Base-by-base conservation (phyloP, 2,888 invertebrate species). In the Thalpophila matura region DNA sequence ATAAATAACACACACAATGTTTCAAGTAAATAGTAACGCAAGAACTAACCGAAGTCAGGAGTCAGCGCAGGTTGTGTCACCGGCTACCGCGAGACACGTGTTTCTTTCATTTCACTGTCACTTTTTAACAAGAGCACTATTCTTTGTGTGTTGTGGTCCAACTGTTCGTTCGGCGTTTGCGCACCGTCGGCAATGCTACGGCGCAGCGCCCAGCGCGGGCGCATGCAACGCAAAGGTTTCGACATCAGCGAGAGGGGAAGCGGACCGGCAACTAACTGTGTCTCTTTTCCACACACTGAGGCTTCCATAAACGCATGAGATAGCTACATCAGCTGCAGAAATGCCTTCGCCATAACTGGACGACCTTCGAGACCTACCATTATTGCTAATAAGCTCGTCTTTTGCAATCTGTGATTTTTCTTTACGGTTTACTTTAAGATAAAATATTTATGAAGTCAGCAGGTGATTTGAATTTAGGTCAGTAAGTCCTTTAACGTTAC, bases 341-440 rank as follows among this genome's bases (percentile, higher is more conserved):
- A 80, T 77, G 59, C 63, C 76, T 57, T 61, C 79, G 81, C 80
- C 80, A 85, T 85, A 86, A 91, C 86, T 88, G 86, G 92, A 70
- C 86, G 93, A 93, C 94, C 94, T 94, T 94, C 92, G 85, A 84
- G 84, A 82, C 85, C 86, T 86, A 91, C 90, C 86, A 89, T 91
- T 91, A 91, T 93, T 92, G 91, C 91, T 92, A 91, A 91, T 91
- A 91, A 90, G 86, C 85, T 83, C 77, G 83, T 83, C 80, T 94
- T 92, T 91, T 90, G 92, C 91, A 94, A 94, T 87, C 83, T 81
- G 78, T 84, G 84, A 86, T 88, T 88, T 87, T 86, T 83, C 83
- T 87, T 86, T 87, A 89, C 88, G 87, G 82, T 84, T 88, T 79
- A 88, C 61, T 86, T 87, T 86, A 81, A 82, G 65, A 57, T 64